Evolutionary conservation across 1,140 invertebrate species (phyloP).

Genomic region (Wasmannia auropunctata): DNA sequence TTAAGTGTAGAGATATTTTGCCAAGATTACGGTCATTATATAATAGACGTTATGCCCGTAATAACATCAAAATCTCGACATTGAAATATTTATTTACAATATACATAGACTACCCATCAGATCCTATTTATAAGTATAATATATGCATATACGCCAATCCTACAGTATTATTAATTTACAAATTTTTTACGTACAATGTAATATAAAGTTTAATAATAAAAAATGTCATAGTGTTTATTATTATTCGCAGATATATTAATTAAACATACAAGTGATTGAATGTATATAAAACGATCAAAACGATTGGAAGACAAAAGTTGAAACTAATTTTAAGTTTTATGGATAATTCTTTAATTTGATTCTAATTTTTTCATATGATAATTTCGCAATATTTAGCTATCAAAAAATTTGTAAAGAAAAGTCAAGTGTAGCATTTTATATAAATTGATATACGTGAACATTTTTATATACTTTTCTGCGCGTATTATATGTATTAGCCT

Average conservation of each 20-base stretch:
- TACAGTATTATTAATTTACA: conserved; percentile 17
- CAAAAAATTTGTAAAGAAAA: background rate
- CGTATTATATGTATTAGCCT: background rate
- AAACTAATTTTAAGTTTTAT: background rate
- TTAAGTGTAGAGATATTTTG: background rate
- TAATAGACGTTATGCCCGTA: no score
- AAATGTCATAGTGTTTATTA: conserved; percentile 12
- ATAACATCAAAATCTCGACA: background rate
- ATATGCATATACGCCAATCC: background rate
- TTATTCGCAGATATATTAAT: background rate
- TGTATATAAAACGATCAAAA: background rate
- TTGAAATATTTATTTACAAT: conserved; percentile 68
- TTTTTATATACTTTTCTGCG: background rate
- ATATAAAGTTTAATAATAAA: conserved; percentile 14
- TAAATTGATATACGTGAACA: background rate
- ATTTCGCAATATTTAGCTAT: background rate
- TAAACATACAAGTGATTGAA: background rate
- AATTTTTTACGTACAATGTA: conserved; percentile 10
- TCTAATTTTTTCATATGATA: background rate
- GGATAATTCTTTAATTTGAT: background rate
- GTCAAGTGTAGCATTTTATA: background rate
- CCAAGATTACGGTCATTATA: conserved; percentile 16
- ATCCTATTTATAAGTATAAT: background rate
- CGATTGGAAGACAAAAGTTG: conserved; percentile 20
- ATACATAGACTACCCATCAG: conserved; percentile 22